Conservation (phyloP, 35 echinoderm and acorn worm genomes). For the Diadema setosum region DNA sequence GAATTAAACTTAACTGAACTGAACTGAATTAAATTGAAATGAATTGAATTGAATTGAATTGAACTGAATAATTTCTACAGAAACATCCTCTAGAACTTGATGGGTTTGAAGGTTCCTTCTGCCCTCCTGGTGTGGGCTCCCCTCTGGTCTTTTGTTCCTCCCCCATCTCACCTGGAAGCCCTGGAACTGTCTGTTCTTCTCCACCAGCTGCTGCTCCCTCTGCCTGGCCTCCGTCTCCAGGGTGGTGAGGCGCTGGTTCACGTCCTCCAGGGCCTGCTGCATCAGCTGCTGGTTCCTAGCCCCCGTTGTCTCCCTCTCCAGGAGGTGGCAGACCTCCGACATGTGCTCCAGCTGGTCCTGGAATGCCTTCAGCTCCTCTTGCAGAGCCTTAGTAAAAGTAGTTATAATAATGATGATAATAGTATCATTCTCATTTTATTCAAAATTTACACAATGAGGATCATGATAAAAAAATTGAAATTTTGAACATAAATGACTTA, state of each 20-base stretch:
- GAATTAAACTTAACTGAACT: no score
- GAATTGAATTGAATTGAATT: no score
- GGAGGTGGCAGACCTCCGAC: slow-evolving; percentile 82
- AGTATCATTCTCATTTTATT: no score
- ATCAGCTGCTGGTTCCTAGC: slow-evolving; percentile 72
- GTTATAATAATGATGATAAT: neutral
- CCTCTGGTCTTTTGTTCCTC: no score
- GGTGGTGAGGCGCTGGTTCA: slow-evolving; percentile 71
- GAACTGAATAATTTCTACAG: no score
- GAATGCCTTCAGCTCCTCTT: slow-evolving; percentile 80
- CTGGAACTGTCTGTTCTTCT: slow-evolving; percentile 69
- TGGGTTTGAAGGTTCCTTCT: no score
- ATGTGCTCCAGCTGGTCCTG: slow-evolving; percentile 86
- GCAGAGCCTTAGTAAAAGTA: slow-evolving; percentile 51
- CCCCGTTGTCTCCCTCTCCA: slow-evolving; percentile 62
- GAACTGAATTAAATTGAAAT: no score
- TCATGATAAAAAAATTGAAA: no score
- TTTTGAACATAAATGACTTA: no score
- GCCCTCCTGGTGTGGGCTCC: no score
- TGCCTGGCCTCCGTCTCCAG: slow-evolving; percentile 89
- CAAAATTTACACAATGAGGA: no score
- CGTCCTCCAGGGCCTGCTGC: slow-evolving; percentile 73
- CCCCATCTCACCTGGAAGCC: slow-evolving; percentile 86
- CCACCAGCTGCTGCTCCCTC: slow-evolving; percentile 65
- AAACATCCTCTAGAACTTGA: no score